Percentiles rank a stretch among this genome's conserved stretches.
phyloP scores from a whole-genome alignment of 2,113 vertebrate species.

The Phoenicopterus ruber region DNA sequence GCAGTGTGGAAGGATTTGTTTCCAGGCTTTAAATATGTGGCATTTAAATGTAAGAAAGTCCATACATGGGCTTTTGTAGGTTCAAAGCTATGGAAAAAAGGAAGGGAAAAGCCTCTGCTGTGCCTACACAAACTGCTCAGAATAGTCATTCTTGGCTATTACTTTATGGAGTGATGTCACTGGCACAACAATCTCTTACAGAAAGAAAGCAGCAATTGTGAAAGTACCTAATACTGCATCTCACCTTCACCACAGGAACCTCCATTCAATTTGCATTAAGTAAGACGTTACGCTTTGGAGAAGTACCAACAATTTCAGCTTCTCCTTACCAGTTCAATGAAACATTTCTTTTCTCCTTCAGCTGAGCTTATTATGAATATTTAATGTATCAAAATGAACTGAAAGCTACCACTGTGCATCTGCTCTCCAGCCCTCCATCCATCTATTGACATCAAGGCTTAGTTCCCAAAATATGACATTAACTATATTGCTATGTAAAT shows the following conservation, averaged over 20 bases:
- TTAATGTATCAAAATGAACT: slow-evolving; percentile 13
- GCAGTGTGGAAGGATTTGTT: neutral
- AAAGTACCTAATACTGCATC: neutral
- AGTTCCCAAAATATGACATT: neutral
- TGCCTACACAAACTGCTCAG: neutral
- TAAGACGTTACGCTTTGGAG: neutral
- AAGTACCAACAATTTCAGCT: neutral
- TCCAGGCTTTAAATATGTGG: neutral
- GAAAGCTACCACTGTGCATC: slow-evolving; percentile 26
- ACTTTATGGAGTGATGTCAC: neutral
- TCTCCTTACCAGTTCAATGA: neutral
- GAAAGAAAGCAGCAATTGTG: neutral
- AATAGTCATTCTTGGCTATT: neutral
- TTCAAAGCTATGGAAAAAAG: neutral
- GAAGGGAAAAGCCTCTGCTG: neutral
- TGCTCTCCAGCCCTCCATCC: neutral
- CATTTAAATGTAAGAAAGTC: neutral
- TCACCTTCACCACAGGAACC: neutral
- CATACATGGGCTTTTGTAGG: neutral
- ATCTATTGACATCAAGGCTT: neutral
- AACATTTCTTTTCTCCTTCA: slow-evolving; percentile 16
- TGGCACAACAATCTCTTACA: neutral
- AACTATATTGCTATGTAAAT: neutral
- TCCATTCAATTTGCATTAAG: neutral
- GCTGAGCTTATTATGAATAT: neutral